A percentile compares a stretch with the other conserved stretches of the same genome.
Evolutionary conservation across 1,140 invertebrate species (phyloP).

Genomic region (Ceratoteleas bidentatus): DNA sequence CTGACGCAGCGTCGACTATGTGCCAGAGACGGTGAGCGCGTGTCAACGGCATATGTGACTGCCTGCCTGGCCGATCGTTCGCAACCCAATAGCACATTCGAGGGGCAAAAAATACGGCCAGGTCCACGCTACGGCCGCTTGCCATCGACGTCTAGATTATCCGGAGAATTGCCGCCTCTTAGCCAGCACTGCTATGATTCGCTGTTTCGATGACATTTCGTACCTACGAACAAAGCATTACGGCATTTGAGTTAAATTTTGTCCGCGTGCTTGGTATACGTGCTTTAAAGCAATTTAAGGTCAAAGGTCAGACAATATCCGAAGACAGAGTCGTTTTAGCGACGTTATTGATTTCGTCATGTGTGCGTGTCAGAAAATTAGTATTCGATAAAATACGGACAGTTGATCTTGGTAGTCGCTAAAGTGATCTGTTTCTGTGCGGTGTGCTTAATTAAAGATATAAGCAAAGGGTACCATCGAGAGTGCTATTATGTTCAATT

Average conservation of each 20-base stretch:
- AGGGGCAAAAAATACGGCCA: conserved; percentile 23
- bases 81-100: conserved; percentile 27
- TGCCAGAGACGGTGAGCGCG: conserved; percentile 17
- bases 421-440: too few species aligned
- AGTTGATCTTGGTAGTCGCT: too few species aligned
- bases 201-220: conserved; percentile 17
- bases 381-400: too few species aligned
- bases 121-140: neutral
- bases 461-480: too few species aligned
- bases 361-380: too few species aligned
- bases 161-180: conserved; percentile 9
- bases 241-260: neutral
- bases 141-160: conserved; percentile 26
- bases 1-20: conserved; percentile 38
- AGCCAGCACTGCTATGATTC: conserved; percentile 10
- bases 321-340: too few species aligned
- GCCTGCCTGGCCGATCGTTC: conserved; percentile 18
- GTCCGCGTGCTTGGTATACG: neutral
- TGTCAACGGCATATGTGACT: conserved; percentile 29
- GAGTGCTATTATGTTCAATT: too few species aligned
- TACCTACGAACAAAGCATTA: conserved; percentile 9
- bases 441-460: too few species aligned
- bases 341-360: too few species aligned
- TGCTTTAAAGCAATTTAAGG: too few species aligned
- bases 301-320: too few species aligned